These are phyloP conservation scores for Scolopax rusticola DNA, from an alignment of 2,797 vertebrate genomes.

Conservation along the genomic window DNA sequence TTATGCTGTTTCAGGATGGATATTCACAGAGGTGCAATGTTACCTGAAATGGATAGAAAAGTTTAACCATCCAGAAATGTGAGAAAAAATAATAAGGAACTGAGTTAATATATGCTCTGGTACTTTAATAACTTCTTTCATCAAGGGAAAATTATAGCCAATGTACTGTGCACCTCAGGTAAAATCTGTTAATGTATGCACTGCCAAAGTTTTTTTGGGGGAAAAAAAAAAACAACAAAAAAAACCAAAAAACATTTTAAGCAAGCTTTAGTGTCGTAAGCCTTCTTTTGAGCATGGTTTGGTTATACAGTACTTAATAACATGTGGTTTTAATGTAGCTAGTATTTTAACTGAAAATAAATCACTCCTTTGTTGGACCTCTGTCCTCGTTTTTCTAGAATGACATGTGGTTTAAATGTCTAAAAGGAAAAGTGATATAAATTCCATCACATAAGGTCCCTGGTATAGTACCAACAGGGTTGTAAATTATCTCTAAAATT, in stretches of 20 bases:
- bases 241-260: neutral
- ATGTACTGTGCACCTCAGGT: neutral
- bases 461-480: neutral
- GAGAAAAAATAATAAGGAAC: constrained; percentile 11
- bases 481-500: constrained; percentile 35
- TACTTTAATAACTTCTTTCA: neutral
- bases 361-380: constrained; percentile 61
- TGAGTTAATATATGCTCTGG: neutral
- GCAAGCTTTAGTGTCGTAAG: constrained; percentile 8
- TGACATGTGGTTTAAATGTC: constrained; percentile 71
- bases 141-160: neutral
- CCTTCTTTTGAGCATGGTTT: neutral
- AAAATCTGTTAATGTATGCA: neutral
- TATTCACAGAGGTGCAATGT: neutral
- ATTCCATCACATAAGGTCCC: constrained; percentile 44
- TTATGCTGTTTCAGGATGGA: neutral
- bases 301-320: constrained; percentile 51
- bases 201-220: neutral
- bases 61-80: neutral
- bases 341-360: constrained; percentile 74
- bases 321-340: constrained; percentile 73
- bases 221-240: neutral
- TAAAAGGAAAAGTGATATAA: constrained; percentile 68
- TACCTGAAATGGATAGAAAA: neutral
- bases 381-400: constrained; percentile 60